Evolutionary conservation across 1,140 invertebrate species (phyloP).

Genomic region (Cydia pomonella): DNA sequence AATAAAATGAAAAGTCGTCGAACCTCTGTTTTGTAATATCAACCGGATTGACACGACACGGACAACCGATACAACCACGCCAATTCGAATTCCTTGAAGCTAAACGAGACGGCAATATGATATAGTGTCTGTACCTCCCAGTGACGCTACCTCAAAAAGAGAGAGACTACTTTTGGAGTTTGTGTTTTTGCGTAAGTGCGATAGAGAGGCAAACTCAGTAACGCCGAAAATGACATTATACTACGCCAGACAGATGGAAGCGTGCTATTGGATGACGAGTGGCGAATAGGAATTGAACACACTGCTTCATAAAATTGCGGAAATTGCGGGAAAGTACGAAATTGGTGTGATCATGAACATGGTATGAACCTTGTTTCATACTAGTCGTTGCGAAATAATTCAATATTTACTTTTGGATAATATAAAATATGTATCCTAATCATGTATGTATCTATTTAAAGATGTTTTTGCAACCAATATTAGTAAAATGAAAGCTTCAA

Average conservation of each 20-base stretch:
- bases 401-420: not conserved
- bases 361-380: not conserved
- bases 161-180: conserved; percentile 25
- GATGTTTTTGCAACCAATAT: not conserved
- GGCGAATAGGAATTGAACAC: conserved; percentile 74
- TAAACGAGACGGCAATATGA: conserved; percentile 42
- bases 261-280: conserved; percentile 72
- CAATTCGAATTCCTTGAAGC: conserved; percentile 37
- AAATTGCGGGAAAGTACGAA: conserved; percentile 57
- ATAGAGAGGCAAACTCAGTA: conserved; percentile 48
- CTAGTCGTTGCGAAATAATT: not conserved
- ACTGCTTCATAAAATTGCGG: conserved; percentile 50
- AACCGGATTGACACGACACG: conserved; percentile 48
- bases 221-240: conserved; percentile 58
- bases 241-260: conserved; percentile 83
- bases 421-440: not conserved
- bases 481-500: not conserved
- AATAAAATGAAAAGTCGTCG: conserved; percentile 73
- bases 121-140: conserved; percentile 25
- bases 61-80: conserved; percentile 55
- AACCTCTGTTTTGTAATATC: conserved; percentile 67
- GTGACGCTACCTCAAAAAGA: conserved; percentile 39
- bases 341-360: too few relatives aligned
- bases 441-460: not conserved
- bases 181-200: conserved; percentile 42